Percentiles rank a stretch among this genome's conserved stretches.
Conservation (phyloP, 1,140 invertebrate genomes). For the Drosophila pachea region DNA sequence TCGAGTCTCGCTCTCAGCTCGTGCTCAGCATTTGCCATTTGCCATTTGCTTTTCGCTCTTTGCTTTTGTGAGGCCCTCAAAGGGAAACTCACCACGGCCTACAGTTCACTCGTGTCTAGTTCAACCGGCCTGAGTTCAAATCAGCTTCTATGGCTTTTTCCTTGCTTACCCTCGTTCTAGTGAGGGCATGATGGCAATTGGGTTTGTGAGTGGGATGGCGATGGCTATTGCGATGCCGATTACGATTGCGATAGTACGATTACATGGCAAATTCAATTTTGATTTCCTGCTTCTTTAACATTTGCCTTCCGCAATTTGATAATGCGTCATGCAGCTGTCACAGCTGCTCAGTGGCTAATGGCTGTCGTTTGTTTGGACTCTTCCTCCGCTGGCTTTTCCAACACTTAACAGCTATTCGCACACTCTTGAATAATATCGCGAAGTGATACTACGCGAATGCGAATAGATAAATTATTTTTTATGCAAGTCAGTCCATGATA, state of each 20-base stretch:
- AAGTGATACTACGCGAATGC: no score
- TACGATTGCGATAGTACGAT: conserved; percentile 13
- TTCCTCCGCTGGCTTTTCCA: background rate
- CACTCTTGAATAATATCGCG: background rate
- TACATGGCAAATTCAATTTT: conserved; percentile 68
- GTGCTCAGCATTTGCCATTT: conserved; percentile 39
- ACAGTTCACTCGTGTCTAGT: conserved; percentile 19
- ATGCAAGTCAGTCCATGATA: no score
- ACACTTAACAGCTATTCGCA: background rate
- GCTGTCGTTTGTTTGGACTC: background rate
- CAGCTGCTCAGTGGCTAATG: conserved; percentile 53
- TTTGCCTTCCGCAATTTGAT: conserved; percentile 50
- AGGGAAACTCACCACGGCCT: conserved; percentile 65
- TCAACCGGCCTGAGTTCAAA: conserved; percentile 15
- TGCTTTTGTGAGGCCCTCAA: conserved; percentile 6
- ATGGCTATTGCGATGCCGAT: background rate
- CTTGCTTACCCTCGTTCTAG: conserved; percentile 7
- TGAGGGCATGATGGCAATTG: background rate
- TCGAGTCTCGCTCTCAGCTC: conserved; percentile 46
- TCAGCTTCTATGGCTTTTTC: conserved; percentile 8
- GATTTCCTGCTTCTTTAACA: conserved; percentile 53
- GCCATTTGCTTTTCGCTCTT: conserved; percentile 1
- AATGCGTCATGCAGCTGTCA: conserved; percentile 59
- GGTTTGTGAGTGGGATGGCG: background rate
- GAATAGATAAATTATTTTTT: no score